Evolutionary conservation across 2,888 invertebrate genomes (phyloP).

Genomic region (Ypsolopha sequella): DNA sequence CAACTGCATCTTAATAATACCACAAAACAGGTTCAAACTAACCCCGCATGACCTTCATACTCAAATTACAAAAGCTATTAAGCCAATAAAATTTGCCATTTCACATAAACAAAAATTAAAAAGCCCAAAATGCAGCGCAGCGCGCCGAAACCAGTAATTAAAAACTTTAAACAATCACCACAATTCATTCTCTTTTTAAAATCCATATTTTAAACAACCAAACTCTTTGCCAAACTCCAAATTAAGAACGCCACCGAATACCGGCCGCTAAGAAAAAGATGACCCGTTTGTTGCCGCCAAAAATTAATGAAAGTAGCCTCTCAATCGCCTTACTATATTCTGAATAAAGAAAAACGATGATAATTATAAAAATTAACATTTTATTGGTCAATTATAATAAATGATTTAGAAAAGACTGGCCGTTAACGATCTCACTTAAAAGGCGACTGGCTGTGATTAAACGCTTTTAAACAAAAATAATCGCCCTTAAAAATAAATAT

Average conservation of each 20-base stretch:
- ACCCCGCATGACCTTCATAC: too few relatives aligned
- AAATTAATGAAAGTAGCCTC: neutral
- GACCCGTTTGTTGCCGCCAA: neutral
- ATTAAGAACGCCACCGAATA: neutral
- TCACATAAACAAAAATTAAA: too few relatives aligned
- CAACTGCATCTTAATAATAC: too few relatives aligned
- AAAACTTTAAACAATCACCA: neutral
- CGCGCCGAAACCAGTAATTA: neutral
- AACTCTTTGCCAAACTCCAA: neutral
- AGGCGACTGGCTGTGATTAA: conserved; percentile 40
- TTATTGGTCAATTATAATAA: conserved; percentile 57
- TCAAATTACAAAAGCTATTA: too few relatives aligned
- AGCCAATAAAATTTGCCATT: too few relatives aligned
- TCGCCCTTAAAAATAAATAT: conserved; percentile 12
- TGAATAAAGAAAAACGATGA: conserved; percentile 23
- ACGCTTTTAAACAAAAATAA: conserved; percentile 56
- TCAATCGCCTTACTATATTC: conserved; percentile 7
- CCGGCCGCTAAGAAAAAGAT: neutral
- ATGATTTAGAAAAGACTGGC: conserved; percentile 38
- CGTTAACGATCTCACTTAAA: conserved; percentile 31
- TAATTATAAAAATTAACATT: conserved; percentile 50
- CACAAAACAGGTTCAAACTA: too few relatives aligned
- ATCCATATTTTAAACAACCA: neutral
- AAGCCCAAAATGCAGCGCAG: too few relatives aligned
- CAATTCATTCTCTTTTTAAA: neutral